These are phyloP conservation scores for Gymnocephalus cernua DNA, from an alignment of 2,113 vertebrate species.

Conservation along the genomic window DNA sequence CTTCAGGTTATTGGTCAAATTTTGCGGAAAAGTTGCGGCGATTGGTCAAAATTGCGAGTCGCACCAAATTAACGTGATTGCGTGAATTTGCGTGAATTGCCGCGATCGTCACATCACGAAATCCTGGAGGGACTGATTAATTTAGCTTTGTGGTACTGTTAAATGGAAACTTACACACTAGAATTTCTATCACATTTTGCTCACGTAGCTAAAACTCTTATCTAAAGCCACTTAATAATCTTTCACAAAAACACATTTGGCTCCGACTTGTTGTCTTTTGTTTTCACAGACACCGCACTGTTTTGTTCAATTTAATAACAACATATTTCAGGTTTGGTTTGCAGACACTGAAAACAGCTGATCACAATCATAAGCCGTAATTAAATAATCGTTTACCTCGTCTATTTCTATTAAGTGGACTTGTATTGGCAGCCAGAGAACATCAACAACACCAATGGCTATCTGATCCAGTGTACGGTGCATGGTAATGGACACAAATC, in stretches of 20 bases:
- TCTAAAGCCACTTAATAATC: not conserved
- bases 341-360: not conserved
- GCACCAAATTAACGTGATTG: too few species aligned
- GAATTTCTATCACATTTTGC: constrained; percentile 2
- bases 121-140: too few species aligned
- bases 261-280: not conserved
- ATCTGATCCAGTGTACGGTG: not conserved
- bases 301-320: not conserved
- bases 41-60: too few species aligned
- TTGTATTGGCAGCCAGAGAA: not conserved
- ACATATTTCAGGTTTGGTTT: constrained; percentile 2
- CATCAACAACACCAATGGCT: not conserved
- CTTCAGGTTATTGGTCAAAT: too few species aligned
- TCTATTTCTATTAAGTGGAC: not conserved
- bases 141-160: not conserved
- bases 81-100: too few species aligned
- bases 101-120: too few species aligned
- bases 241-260: not conserved
- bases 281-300: not conserved
- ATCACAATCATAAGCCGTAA: constrained; percentile 1
- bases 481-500: not conserved
- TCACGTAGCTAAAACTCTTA: not conserved
- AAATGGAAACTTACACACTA: not conserved
- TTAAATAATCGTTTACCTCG: not conserved
- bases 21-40: too few species aligned